Evolutionary conservation across 2,113 vertebrate species (phyloP).

Genomic region (Cryptoleucopteryx plumbea): DNA sequence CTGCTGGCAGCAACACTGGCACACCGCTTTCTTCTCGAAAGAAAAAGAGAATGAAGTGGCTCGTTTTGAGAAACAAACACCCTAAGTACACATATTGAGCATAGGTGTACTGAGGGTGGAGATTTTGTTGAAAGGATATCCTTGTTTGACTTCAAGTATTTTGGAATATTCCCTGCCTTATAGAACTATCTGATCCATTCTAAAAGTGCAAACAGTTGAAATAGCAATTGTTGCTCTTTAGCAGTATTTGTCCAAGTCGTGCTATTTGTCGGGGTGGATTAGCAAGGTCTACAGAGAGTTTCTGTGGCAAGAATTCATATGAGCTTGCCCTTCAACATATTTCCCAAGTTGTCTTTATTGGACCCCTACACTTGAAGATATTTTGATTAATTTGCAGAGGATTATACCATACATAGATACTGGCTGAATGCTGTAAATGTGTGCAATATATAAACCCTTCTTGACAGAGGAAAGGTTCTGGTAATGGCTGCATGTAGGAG

Average conservation of each 20-base stretch:
- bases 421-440: neutral
- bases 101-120: neutral
- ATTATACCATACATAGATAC: neutral
- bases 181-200: neutral
- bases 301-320: neutral
- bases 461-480: neutral
- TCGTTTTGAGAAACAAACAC: neutral
- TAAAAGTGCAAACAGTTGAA: neutral
- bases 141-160: neutral
- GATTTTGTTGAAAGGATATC: neutral
- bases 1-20: neutral
- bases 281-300: neutral
- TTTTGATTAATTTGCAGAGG: neutral
- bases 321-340: neutral
- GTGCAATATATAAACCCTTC: neutral
- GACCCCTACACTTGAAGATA: neutral
- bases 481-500: neutral
- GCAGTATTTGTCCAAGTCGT: neutral
- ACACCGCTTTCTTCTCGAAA: neutral
- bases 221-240: neutral
- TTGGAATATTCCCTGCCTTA: neutral
- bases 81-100: neutral
- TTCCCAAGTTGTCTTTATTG: neutral
- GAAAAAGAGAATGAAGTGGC: neutral
- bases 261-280: neutral